phyloP scores from a whole-genome alignment of 2,797 vertebrate species.

The Arremon aurantiirostris region DNA sequence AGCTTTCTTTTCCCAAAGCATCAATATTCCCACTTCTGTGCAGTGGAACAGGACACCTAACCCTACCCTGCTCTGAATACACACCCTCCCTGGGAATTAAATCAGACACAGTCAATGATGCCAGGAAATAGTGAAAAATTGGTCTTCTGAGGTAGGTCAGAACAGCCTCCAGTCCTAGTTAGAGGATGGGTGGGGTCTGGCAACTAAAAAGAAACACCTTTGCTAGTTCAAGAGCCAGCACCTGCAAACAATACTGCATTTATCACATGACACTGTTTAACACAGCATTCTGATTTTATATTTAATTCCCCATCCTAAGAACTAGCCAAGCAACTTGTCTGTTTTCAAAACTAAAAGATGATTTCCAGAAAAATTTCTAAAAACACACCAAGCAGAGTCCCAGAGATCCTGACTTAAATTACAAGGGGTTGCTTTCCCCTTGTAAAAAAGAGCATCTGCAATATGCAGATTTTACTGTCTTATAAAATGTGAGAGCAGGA shows the following conservation, averaged over 20 bases:
- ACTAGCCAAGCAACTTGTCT: background rate
- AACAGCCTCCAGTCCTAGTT: background rate
- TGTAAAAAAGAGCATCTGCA: conserved; percentile 45
- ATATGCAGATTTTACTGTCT: conserved; percentile 31
- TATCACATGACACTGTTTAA: background rate
- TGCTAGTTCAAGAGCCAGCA: background rate
- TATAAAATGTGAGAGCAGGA: conserved; percentile 14
- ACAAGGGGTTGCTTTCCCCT: background rate
- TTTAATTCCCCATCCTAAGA: conserved; percentile 25
- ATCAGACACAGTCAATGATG: background rate
- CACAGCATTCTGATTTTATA: background rate
- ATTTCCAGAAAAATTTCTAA: conserved; percentile 32
- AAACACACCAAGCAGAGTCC: conserved; percentile 26
- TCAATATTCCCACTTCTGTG: background rate
- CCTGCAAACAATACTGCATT: conserved; percentile 6
- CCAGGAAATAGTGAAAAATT: background rate
- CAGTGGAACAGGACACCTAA: background rate
- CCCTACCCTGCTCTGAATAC: background rate
- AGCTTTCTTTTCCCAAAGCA: background rate
- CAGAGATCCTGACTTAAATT: conserved; percentile 28
- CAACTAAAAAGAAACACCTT: background rate
- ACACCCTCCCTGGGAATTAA: background rate
- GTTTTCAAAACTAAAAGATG: conserved; percentile 4
- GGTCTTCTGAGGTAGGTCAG: background rate
- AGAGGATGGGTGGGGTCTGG: background rate